phyloP scores from a whole-genome alignment of 2,113 vertebrate species.

The Gobio gobio region DNA sequence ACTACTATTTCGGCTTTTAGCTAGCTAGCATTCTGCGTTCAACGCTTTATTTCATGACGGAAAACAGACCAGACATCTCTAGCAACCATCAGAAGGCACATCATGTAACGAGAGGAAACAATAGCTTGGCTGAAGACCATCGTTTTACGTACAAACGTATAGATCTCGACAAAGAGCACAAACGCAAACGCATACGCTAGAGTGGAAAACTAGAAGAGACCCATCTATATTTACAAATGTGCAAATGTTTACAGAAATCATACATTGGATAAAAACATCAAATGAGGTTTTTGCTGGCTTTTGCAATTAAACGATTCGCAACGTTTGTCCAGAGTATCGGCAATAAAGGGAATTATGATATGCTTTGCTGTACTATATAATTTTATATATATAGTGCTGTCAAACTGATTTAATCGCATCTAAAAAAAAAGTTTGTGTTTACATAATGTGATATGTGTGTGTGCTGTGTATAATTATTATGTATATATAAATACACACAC shows the following conservation, averaged over 20 bases:
- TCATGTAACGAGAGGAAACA: constrained; percentile 65
- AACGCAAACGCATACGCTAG: constrained; percentile 38
- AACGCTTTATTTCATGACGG: not conserved
- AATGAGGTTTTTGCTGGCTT: constrained; percentile 81
- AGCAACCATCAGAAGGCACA: constrained; percentile 74
- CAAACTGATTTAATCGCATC: no score
- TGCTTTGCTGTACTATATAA: not conserved
- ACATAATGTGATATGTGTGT: no score
- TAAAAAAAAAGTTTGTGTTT: no score
- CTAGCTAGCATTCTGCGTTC: constrained; percentile 10
- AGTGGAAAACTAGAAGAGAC: constrained; percentile 58
- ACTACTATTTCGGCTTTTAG: constrained; percentile 21
- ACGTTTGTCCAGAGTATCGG: constrained; percentile 41
- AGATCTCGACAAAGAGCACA: constrained; percentile 59
- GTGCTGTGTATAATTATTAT: no score
- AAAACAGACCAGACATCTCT: constrained; percentile 35
- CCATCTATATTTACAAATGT: constrained; percentile 76
- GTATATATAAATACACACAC: no score
- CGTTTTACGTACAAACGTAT: constrained; percentile 62
- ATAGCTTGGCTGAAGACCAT: constrained; percentile 65
- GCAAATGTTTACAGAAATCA: constrained; percentile 79
- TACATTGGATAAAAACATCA: constrained; percentile 69
- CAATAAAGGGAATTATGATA: constrained; percentile 22
- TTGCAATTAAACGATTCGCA: constrained; percentile 61
- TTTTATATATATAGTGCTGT: no score